Conservation (phyloP, 2,797 vertebrate species). For the Cichlasoma orientale region DNA sequence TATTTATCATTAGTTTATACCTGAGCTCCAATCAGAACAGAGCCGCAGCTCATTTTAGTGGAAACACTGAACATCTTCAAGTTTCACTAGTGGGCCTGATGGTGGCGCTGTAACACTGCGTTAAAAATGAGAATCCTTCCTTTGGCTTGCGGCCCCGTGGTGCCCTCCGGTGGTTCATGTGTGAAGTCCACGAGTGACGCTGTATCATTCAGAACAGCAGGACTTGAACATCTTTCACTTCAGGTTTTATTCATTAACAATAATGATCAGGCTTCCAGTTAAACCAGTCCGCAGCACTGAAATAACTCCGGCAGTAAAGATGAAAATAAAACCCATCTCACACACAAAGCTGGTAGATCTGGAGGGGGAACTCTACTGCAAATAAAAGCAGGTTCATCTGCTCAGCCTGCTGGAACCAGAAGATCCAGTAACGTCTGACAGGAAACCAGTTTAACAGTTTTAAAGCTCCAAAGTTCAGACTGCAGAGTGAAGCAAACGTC, state of each 20-base stretch:
- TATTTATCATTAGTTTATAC: background rate
- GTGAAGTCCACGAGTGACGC: background rate
- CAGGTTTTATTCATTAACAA: background rate
- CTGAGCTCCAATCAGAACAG: background rate
- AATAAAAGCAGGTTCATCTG: background rate
- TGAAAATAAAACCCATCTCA: background rate
- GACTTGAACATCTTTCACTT: background rate
- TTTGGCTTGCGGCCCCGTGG: too few relatives aligned
- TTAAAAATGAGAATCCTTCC: too few relatives aligned
- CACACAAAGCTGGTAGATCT: background rate
- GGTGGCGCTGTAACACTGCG: too few relatives aligned
- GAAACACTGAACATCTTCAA: background rate
- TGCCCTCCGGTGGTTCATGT: background rate
- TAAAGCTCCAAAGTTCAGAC: background rate
- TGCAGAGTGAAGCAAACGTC: background rate
- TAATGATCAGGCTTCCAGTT: fast-evolving
- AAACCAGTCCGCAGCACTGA: background rate
- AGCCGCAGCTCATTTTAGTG: background rate
- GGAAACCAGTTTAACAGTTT: background rate
- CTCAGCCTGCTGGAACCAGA: background rate
- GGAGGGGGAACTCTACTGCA: background rate
- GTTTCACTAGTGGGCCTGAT: too few relatives aligned
- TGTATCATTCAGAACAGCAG: background rate
- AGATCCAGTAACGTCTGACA: background rate
- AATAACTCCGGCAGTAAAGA: background rate